Evolutionary conservation across 2,113 vertebrate species (phyloP).

Genomic region (Tor tambroides): DNA sequence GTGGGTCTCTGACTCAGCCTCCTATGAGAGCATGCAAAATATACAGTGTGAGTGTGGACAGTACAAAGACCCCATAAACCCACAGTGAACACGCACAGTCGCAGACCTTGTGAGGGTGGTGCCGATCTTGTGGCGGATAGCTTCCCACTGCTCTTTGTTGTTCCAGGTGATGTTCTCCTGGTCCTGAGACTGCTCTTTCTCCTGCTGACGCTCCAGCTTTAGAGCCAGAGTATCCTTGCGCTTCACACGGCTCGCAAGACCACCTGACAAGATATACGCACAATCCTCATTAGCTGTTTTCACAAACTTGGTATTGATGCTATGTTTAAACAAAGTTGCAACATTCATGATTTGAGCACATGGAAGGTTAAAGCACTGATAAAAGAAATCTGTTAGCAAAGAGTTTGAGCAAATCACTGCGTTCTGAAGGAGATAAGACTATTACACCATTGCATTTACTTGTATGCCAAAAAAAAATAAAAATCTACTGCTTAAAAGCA

Average conservation of each 20-base stretch:
- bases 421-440: background rate
- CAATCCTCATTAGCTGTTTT: background rate
- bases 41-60: background rate
- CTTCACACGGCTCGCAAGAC: slow-evolving; percentile 87
- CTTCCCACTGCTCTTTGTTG: slow-evolving; percentile 90
- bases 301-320: background rate
- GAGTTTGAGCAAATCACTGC: background rate
- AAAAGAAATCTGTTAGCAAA: background rate
- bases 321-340: background rate
- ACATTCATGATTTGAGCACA: background rate
- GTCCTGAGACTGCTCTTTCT: slow-evolving; percentile 54
- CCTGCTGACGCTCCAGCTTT: slow-evolving; percentile 80
- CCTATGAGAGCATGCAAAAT: slow-evolving; percentile 68
- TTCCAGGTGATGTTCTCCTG: slow-evolving; percentile 77
- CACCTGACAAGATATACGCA: slow-evolving; percentile 71
- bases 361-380: background rate
- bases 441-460: background rate
- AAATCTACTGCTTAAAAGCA: background rate
- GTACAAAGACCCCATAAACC: background rate
- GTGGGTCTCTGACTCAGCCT: slow-evolving; percentile 93
- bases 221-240: slow-evolving; percentile 93
- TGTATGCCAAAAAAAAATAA: background rate
- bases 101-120: slow-evolving; percentile 84
- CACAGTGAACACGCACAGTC: slow-evolving; percentile 7
- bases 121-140: slow-evolving; percentile 86